Percentiles rank a stretch among this genome's conserved stretches.
Evolutionary conservation across 2,888 invertebrate species (phyloP).

Genomic region (Frankliniella fusca): DNA sequence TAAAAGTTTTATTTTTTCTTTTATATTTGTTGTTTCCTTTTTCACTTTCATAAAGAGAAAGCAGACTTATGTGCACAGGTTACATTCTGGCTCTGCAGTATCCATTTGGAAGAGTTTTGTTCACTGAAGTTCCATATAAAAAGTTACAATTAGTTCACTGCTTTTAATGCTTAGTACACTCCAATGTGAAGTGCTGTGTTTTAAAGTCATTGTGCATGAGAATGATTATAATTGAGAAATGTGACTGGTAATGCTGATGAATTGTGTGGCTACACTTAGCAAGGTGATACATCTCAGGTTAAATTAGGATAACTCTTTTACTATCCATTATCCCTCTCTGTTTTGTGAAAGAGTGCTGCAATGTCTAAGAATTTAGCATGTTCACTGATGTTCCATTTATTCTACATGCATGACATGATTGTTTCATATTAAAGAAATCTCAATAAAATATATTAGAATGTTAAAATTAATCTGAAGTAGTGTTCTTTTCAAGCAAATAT

Average conservation of each 20-base stretch:
- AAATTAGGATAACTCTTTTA: not conserved
- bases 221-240: not conserved
- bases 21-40: too few species aligned
- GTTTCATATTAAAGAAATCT: conserved; percentile 23
- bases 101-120: too few species aligned
- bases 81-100: too few species aligned
- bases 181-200: conserved; percentile 3
- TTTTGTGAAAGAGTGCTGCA: not conserved
- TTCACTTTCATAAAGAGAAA: too few species aligned
- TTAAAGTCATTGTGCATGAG: not conserved
- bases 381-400: conserved; percentile 25
- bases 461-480: not conserved
- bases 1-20: too few species aligned
- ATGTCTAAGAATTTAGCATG: not conserved
- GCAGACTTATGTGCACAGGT: too few species aligned
- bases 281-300: conserved; percentile 26
- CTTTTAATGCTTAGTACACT: conserved; percentile 9
- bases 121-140: not conserved
- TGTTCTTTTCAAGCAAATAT: not conserved
- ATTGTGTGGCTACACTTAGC: conserved; percentile 15
- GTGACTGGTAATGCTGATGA: not conserved
- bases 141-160: conserved; percentile 9
- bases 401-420: conserved; percentile 22
- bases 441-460: conserved; percentile 27
- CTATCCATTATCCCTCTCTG: not conserved